Percentiles rank a stretch among this genome's conserved stretches.
Conservation (phyloP, 2,888 invertebrate species). For the Buathra laborator region DNA sequence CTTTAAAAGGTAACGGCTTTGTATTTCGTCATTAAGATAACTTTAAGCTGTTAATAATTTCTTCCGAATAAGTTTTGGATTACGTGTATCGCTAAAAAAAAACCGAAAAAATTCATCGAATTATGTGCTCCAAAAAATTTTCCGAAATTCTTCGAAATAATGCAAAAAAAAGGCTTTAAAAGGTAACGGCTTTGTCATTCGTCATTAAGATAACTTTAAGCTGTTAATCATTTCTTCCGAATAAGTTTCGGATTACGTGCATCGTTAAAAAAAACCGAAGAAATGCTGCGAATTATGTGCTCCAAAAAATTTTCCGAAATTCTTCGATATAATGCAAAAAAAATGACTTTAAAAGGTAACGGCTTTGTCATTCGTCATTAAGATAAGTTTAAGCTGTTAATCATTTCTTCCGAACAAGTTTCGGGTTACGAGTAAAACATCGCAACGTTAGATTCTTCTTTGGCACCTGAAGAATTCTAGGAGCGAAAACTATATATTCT, state of each 20-base stretch:
- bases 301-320: too few species aligned
- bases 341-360: neutral
- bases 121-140: too few species aligned
- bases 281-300: too few species aligned
- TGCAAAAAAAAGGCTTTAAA: neutral
- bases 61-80: neutral
- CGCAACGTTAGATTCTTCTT: conserved; percentile 25
- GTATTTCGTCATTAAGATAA: too few species aligned
- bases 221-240: neutral
- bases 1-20: too few species aligned
- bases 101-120: too few species aligned
- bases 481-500: conserved; percentile 53
- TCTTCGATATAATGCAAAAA: neutral
- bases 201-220: too few species aligned
- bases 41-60: neutral
- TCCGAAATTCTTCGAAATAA: too few species aligned
- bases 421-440: neutral
- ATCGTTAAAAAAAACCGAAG: neutral
- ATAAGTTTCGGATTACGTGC: neutral
- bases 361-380: too few species aligned
- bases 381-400: too few species aligned
- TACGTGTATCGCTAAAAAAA: neutral
- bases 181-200: too few species aligned
- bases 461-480: conserved; percentile 37
- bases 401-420: neutral